Base-by-base conservation (phyloP, 1,140 invertebrate species). In the Temnothorax nylanderi region DNA sequence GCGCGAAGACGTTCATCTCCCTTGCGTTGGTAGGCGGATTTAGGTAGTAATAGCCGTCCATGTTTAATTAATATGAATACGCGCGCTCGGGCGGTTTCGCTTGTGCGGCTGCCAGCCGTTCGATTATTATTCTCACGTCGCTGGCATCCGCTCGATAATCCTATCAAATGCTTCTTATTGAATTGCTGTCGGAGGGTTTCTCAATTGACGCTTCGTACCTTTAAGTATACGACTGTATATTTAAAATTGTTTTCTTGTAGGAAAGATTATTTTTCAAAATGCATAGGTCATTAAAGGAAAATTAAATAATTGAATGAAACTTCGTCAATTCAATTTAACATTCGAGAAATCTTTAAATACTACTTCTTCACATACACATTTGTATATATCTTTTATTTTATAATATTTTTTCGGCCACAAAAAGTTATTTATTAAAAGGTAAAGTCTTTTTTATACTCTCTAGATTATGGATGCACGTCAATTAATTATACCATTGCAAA, bases 1-100 rank as follows among this genome's bases (percentile, higher is more conserved):
- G 56, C 71, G 77, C 78, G 84, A 84, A 86, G 37, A 21, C 74
- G 32, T 26, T 47, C 16, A 8, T 37, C 62, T 76, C 51, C 37
- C 51, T 26, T 32, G n/a, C 75, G 8, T 10, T 34, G 56, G 26
- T 21, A 47, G 56, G 2, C 75, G 75, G 41, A 47, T 64, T 64
- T 77, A 64, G 34, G 37, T 76, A 32, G 41, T 49, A 64, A 77
- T 47, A 77, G 21, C 37, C 26, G 18, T 34, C 5, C 8, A 34
- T 11, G 6, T 77, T 62, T 77, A 62, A 77, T 77, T 64, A 77
- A 77, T 62, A 47, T 77, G 41, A 64, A 77, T 77, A 75, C 34
- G 18, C 34, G 72, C 32, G 49, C 47, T 49, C 32, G 67, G 8
- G 7, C 7, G 21, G 47, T 10, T 34, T 18, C 49, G 71, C 71